Base-by-base conservation (phyloP, 2,113 vertebrate genomes). In the Corydoras maculifer region DNA sequence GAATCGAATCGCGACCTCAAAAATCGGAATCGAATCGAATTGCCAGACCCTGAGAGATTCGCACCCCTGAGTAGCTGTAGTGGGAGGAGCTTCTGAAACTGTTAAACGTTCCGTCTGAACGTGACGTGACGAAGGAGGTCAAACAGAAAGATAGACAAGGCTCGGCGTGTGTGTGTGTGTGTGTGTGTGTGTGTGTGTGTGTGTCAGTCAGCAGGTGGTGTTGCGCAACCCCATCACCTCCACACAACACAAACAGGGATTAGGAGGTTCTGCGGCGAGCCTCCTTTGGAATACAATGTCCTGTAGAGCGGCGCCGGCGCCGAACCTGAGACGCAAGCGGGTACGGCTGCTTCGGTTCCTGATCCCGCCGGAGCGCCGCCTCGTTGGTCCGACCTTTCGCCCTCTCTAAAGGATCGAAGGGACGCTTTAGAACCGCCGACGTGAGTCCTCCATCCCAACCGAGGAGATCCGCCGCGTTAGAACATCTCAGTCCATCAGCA, bases 151-250 rank as follows among this genome's bases (percentile, higher is more conserved):
- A 31, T 65, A 53, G 65, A 68, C 48, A 62, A 61, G 49, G n/a
- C 49, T 5, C 5, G 43, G 12, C 67, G 30, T 35, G 64, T 55
- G 30, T 35, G 64, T 55, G 49, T 67, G 49, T 67, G 8, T 54
- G 67, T 67, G 49, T 9, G 29, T 53, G 35, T 43, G 35, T 43
- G 35, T 43, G 35, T 43, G 35, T 43, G 35, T 43, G 35, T 43
- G 35, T 43, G 35, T 43, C 29, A 59, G 8, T 48, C 9, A 60
- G 1, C 29, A 51, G 54, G 14, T 11, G 31, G 5, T 54, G 12
- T 68, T 68, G 59, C n/a, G 59, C 72, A 74, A 68, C 25, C 35
- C 14, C 43, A 62, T 60, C 60, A 73, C 53, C 58, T 62, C 72
- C 59, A 57, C 58, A 18, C 31, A 68, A 32, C 35, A 62, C 65